Percentiles rank a stretch among this genome's conserved stretches.
Evolutionary conservation across 1,140 invertebrate genomes (phyloP).

Genomic region (Megalopta genalis): DNA sequence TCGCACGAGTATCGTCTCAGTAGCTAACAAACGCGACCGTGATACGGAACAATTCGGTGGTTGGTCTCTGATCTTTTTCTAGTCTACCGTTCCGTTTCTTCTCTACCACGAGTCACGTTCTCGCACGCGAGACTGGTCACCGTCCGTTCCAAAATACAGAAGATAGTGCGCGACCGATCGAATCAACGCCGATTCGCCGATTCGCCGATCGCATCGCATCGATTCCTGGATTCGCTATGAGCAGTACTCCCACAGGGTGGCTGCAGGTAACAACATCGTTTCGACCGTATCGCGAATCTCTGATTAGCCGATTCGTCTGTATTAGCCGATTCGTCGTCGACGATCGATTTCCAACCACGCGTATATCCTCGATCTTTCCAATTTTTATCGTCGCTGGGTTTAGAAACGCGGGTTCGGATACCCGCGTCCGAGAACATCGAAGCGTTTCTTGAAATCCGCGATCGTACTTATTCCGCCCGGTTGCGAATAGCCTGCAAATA

Average conservation of each 20-base stretch:
- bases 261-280: conserved; percentile 23
- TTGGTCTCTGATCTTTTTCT: neutral
- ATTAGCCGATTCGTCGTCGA: neutral
- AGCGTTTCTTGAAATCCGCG: neutral
- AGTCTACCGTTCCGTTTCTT: neutral
- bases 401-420: no score
- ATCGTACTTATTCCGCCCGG: neutral
- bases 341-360: neutral
- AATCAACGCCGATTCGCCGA: no score
- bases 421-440: neutral
- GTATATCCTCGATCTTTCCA: no score
- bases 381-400: no score
- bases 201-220: no score
- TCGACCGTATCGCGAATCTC: no score
- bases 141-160: no score
- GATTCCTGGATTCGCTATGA: neutral
- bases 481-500: neutral
- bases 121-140: neutral
- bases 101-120: neutral
- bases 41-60: conserved; percentile 31
- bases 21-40: conserved; percentile 46
- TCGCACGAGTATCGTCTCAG: conserved; percentile 46
- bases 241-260: neutral
- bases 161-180: neutral
- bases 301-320: no score